Evolutionary conservation across 1,140 invertebrate genomes (phyloP).

Genomic region (Leptopilina clavipes): DNA sequence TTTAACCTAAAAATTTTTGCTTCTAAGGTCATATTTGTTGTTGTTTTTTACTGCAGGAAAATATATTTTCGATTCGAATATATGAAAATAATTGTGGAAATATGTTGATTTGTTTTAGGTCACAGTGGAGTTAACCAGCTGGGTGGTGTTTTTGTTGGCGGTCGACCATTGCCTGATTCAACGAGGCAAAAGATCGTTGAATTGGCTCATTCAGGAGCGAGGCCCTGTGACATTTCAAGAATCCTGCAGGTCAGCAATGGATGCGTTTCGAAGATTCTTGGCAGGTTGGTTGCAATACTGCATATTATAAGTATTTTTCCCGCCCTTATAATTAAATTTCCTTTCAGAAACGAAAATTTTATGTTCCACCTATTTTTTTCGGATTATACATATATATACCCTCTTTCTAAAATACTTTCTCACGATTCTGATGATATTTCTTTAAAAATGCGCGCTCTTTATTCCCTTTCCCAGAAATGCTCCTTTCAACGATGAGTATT

Average conservation of each 20-base stretch:
- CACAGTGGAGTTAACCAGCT: constrained; percentile 98
- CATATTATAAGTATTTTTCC: constrained; percentile 42
- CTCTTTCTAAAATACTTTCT: constrained; percentile 16
- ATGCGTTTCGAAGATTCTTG: constrained; percentile 91
- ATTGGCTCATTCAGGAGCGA: constrained; percentile 92
- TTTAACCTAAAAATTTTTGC: no score
- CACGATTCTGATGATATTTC: constrained; percentile 1
- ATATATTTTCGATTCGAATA: no score
- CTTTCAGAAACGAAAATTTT: neutral
- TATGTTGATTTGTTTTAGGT: constrained; percentile 76
- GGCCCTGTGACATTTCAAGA: constrained; percentile 96
- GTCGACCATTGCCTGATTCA: constrained; percentile 94
- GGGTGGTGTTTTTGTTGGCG: constrained; percentile 98
- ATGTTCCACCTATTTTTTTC: neutral
- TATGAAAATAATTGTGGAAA: no score
- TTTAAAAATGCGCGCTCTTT: constrained; percentile 7
- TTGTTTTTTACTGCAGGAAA: no score
- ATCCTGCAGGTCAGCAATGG: constrained; percentile 95
- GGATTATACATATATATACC: neutral
- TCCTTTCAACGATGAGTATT: neutral
- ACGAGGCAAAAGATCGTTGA: constrained; percentile 97
- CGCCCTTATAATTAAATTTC: constrained; percentile 31
- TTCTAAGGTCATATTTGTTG: no score
- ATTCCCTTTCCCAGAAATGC: neutral
- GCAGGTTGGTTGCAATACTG: constrained; percentile 80